phyloP scores from a whole-genome alignment of 1,140 invertebrate genomes.

The Aphis gossypii region DNA sequence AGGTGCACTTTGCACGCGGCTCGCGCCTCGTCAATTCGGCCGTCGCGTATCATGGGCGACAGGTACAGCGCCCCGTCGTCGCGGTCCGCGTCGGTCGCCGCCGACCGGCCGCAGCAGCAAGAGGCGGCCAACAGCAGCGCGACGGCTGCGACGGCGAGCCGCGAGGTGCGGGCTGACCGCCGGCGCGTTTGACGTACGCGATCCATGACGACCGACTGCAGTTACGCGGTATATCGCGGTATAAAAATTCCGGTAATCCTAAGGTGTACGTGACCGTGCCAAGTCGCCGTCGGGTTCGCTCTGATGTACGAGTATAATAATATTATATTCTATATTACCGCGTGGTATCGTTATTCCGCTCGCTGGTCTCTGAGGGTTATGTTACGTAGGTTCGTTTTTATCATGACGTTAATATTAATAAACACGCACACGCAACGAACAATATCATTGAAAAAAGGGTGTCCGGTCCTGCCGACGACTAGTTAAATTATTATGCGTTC shows the following conservation, averaged over 20 bases:
- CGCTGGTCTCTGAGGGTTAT: no score
- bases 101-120: background rate
- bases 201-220: background rate
- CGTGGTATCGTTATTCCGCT: background rate
- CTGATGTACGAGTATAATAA: background rate
- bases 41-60: constrained; percentile 58
- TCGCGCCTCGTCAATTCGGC: constrained; percentile 56
- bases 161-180: background rate
- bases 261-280: background rate
- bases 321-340: background rate
- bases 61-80: constrained; percentile 56
- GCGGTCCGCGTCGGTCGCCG: background rate
- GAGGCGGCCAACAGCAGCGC: background rate
- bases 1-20: constrained; percentile 57
- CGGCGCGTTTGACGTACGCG: background rate
- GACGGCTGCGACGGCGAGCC: background rate
- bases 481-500: background rate
- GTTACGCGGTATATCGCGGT: background rate
- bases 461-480: background rate
- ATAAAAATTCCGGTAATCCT: background rate
- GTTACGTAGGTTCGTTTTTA: background rate
- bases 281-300: background rate
- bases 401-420: background rate
- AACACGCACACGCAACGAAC: background rate
- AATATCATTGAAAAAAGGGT: background rate